Conservation (phyloP, 2,888 invertebrate species). For the Phrixothrix hirtus region DNA sequence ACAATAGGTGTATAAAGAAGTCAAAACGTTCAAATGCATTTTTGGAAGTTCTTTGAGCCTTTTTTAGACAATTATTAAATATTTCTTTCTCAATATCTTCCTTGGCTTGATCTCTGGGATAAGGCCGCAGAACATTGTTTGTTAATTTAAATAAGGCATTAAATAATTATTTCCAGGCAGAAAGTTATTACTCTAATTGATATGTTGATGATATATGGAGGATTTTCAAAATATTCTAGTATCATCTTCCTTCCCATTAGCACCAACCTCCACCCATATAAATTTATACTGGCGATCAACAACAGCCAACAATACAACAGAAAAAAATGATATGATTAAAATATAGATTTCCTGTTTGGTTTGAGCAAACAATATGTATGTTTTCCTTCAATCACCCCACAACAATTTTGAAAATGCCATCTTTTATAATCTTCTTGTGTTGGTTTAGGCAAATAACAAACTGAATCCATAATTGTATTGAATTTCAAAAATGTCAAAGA, state of each 20-base stretch:
- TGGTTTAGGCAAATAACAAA: no score
- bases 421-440: neutral
- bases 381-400: constrained; percentile 4
- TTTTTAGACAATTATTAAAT: constrained; percentile 29
- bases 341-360: constrained; percentile 4
- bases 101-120: constrained; percentile 13
- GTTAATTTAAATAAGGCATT: constrained; percentile 25
- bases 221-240: constrained; percentile 27
- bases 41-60: constrained; percentile 26
- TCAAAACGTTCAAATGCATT: no score
- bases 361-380: constrained; percentile 1
- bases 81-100: constrained; percentile 22
- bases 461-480: no score
- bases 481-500: no score
- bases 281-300: constrained; percentile 29
- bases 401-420: constrained; percentile 4
- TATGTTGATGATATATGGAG: neutral
- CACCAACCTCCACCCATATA: constrained; percentile 33
- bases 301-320: no score
- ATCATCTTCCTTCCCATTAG: constrained; percentile 29
- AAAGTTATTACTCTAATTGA: neutral
- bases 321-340: constrained; percentile 3
- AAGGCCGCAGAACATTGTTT: constrained; percentile 27
- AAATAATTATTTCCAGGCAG: constrained; percentile 2
- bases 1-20: no score